Evolutionary conservation across 1,140 invertebrate species (phyloP).

Genomic region (Diploscapter pachys): DNA sequence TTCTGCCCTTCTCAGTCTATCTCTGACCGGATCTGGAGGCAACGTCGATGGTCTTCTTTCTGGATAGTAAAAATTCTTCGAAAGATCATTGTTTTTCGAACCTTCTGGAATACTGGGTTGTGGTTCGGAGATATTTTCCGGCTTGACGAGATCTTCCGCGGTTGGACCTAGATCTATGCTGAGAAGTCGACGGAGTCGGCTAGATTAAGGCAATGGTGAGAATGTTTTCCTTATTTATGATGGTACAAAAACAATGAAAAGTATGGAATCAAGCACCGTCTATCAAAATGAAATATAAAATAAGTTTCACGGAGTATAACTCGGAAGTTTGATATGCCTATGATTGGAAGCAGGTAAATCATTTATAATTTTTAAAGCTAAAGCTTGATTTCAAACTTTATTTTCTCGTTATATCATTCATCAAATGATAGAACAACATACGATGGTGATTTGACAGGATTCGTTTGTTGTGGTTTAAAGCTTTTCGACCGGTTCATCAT

Average conservation of each 20-base stretch:
- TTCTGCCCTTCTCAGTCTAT: conserved; percentile 12
- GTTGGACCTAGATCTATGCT: conserved; percentile 1
- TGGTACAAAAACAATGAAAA: too few species aligned
- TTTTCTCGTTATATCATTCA: too few species aligned
- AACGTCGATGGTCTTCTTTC: conserved; percentile 8
- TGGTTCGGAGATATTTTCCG: background rate
- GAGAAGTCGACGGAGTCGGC: conserved; percentile 9
- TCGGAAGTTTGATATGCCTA: background rate
- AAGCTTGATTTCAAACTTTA: background rate
- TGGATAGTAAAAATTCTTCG: background rate
- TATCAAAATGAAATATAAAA: too few species aligned
- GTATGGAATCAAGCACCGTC: too few species aligned
- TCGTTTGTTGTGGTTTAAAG: conserved; percentile 10
- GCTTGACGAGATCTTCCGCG: too few species aligned
- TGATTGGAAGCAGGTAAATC: background rate
- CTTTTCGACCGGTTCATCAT: conserved; percentile 9
- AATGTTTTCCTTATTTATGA: too few species aligned
- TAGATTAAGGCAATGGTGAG: too few species aligned
- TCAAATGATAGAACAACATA: background rate
- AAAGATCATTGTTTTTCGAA: background rate
- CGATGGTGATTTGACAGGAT: conserved; percentile 3
- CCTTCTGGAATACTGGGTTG: conserved; percentile 7
- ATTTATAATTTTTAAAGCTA: background rate
- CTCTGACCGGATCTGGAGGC: conserved; percentile 18
- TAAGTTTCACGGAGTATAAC: background rate